Evolutionary conservation across 92 coral and sea anemone genomes (phyloP).

Genomic region (Bergia sp.): DNA sequence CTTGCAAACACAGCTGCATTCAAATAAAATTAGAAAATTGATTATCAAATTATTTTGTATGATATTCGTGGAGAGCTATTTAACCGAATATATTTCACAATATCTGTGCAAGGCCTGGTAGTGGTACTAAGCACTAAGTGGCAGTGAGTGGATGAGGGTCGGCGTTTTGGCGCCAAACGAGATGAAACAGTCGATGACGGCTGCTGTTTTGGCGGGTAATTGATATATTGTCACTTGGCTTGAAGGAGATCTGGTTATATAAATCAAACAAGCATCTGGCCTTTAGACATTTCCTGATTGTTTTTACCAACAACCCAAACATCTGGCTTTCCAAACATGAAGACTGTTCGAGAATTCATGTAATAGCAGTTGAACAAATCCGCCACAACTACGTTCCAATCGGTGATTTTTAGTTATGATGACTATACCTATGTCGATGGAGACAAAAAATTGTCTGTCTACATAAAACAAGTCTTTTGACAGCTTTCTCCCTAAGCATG

Average conservation of each 20-base stretch:
- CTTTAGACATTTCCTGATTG: constrained; percentile 44
- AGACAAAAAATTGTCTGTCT: constrained; percentile 40
- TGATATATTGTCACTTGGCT: constrained; percentile 62
- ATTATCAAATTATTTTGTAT: constrained; percentile 6
- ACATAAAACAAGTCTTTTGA: constrained; percentile 45
- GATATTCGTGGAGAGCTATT: neutral
- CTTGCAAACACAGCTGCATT: constrained; percentile 19
- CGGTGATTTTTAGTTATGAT: neutral
- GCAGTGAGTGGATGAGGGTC: neutral
- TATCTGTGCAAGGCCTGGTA: neutral
- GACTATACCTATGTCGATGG: neutral
- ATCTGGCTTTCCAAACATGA: constrained; percentile 46
- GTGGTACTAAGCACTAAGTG: neutral
- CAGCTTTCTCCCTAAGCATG: constrained; percentile 47
- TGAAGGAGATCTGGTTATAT: constrained; percentile 49
- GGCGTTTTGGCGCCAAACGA: constrained; percentile 53
- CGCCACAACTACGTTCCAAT: neutral
- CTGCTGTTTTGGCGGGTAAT: constrained; percentile 65
- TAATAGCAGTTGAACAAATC: constrained; percentile 16
- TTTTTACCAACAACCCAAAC: constrained; percentile 39
- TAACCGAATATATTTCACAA: neutral
- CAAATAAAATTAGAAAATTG: neutral
- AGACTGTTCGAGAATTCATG: constrained; percentile 34
- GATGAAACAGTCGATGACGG: constrained; percentile 48
- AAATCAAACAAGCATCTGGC: constrained; percentile 52